A percentile compares a stretch with the other conserved stretches of the same genome.
phyloP scores from a whole-genome alignment of 2,113 vertebrate species.

The Elaphurus davidianus region DNA sequence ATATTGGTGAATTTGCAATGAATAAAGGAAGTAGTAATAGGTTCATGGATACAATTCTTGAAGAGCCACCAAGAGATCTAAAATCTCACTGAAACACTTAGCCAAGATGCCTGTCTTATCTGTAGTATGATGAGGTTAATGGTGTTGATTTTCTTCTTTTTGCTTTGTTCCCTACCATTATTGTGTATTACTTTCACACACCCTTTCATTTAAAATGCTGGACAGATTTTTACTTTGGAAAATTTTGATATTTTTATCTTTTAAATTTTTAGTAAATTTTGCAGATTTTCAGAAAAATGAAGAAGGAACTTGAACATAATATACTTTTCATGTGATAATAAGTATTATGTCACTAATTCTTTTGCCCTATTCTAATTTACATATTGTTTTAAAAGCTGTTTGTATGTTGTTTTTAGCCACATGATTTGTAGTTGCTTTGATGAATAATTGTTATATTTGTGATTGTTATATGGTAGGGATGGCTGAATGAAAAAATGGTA shows the following conservation, averaged over 20 bases:
- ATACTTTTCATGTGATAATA: neutral
- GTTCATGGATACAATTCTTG: neutral
- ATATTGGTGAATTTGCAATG: neutral
- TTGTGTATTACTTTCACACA: neutral
- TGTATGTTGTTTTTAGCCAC: neutral
- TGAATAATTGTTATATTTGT: neutral
- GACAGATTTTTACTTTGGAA: neutral
- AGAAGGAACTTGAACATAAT: neutral
- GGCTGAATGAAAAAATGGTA: conserved; percentile 32
- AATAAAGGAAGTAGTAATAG: neutral
- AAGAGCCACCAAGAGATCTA: neutral
- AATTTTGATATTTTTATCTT: conserved; percentile 29
- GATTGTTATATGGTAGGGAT: neutral
- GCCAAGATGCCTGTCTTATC: neutral
- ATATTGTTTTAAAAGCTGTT: conserved; percentile 13
- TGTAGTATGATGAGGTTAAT: conserved; percentile 1
- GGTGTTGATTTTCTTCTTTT: neutral
- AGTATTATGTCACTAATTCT: neutral
- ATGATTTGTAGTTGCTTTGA: conserved; percentile 46
- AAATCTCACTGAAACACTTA: conserved; percentile 24
- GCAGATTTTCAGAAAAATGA: neutral
- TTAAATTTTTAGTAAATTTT: conserved; percentile 28
- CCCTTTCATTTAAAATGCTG: neutral
- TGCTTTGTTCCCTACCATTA: neutral
- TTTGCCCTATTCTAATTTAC: conserved; percentile 2